phyloP scores from a whole-genome alignment of 53 echinoderm and acorn worm genomes.

The Pentamera pediparva region DNA sequence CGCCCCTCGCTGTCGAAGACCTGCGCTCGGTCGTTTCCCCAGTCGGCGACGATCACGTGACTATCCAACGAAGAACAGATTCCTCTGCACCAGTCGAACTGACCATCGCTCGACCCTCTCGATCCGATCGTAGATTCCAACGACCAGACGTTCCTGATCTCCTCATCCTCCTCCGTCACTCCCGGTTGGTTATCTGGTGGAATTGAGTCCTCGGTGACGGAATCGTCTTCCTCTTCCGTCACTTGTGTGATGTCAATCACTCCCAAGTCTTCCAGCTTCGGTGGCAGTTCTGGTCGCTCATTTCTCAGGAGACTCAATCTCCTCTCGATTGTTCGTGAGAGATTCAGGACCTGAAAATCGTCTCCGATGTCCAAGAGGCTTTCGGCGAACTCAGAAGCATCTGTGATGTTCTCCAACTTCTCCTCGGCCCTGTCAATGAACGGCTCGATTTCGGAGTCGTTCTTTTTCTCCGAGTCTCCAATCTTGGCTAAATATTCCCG shows the following conservation, averaged over 20 bases:
- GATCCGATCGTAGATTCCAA: slow-evolving; percentile 65
- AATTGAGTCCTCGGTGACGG: slow-evolving; percentile 6
- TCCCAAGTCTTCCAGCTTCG: slow-evolving; percentile 42
- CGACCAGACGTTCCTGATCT: slow-evolving; percentile 48
- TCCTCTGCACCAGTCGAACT: slow-evolving; percentile 88
- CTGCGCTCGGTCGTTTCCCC: slow-evolving; percentile 89
- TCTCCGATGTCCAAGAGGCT: slow-evolving; percentile 71
- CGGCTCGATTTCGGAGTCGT: slow-evolving; percentile 41
- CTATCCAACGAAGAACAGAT: slow-evolving; percentile 66
- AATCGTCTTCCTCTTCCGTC: slow-evolving; percentile 31
- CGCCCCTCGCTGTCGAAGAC: slow-evolving; percentile 62
- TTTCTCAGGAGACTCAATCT: slow-evolving; percentile 47
- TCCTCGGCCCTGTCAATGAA: slow-evolving; percentile 61
- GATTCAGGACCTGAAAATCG: slow-evolving; percentile 59
- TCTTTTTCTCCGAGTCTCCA: slow-evolving; percentile 41
- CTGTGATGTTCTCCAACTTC: slow-evolving; percentile 57
- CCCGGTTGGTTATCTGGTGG: neutral
- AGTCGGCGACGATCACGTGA: slow-evolving; percentile 75
- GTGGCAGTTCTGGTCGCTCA: slow-evolving; percentile 51
- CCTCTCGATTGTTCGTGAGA: slow-evolving; percentile 42
- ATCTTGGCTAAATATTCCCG: slow-evolving; percentile 59
- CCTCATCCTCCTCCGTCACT: slow-evolving; percentile 37
- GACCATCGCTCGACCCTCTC: slow-evolving; percentile 59
- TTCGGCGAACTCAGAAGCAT: slow-evolving; percentile 74
- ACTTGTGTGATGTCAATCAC: slow-evolving; percentile 62